Evolutionary conservation across 2,113 vertebrate species (phyloP).

Genomic region (Nannospalax galili): DNA sequence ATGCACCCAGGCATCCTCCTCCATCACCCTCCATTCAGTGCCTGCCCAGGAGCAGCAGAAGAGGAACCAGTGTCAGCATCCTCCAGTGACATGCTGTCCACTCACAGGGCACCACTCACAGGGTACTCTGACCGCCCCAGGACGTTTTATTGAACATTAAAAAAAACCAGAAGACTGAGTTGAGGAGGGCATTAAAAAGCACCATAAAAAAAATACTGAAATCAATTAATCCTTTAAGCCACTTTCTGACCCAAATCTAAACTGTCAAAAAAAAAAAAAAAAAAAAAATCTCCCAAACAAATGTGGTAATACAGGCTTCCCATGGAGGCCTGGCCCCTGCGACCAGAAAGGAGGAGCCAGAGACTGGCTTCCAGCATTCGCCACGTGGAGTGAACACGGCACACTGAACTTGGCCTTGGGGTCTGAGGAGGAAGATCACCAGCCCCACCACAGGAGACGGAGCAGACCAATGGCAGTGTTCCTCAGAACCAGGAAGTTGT

Average conservation of each 20-base stretch:
- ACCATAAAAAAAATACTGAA: constrained; percentile 37
- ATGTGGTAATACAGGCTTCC: constrained; percentile 49
- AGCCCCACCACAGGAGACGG: constrained; percentile 6
- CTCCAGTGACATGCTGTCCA: not conserved
- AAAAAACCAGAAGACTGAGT: not conserved
- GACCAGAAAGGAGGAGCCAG: constrained; percentile 24
- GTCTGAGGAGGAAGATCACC: constrained; percentile 57
- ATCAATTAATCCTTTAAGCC: constrained; percentile 48
- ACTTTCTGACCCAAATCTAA: constrained; percentile 71
- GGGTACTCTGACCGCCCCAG: not conserved
- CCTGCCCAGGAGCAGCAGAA: not conserved
- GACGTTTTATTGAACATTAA: constrained; percentile 31
- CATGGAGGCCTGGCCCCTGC: not conserved
- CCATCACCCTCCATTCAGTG: not conserved
- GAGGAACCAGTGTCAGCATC: not conserved
- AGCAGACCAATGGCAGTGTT: not conserved
- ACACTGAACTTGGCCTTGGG: constrained; percentile 35
- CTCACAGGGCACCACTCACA: not conserved
- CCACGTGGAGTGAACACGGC: constrained; percentile 62
- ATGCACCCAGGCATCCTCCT: not conserved
- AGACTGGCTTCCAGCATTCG: constrained; percentile 45
- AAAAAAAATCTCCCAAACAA: constrained; percentile 65
- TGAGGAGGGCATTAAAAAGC: not conserved
- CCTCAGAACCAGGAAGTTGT: constrained; percentile 65
- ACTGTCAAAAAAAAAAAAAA: constrained; percentile 63